A percentile compares a stretch with the other conserved stretches of the same genome.
phyloP scores from a whole-genome alignment of 2,888 invertebrate species.

The Diarsia dahlii region DNA sequence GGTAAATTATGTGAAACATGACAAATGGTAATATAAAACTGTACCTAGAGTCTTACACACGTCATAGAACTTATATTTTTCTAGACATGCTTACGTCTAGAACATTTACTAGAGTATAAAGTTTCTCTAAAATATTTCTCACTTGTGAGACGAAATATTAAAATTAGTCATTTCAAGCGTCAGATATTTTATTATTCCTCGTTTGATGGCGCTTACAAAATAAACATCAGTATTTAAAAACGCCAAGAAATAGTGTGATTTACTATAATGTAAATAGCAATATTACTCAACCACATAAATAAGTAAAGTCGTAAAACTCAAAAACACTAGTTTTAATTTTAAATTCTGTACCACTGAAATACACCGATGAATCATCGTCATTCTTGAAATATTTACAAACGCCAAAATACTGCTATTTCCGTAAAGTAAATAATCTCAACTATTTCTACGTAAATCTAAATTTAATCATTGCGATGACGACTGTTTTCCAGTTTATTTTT shows the following conservation, averaged over 20 bases:
- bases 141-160: background rate
- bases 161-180: slow-evolving; percentile 17
- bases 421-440: slow-evolving; percentile 44
- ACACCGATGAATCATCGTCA: slow-evolving; percentile 49
- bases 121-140: slow-evolving; percentile 13
- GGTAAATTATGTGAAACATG: slow-evolving; percentile 36
- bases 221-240: slow-evolving; percentile 45
- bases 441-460: slow-evolving; percentile 40
- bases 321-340: slow-evolving; percentile 36
- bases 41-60: slow-evolving; percentile 32
- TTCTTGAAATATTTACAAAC: slow-evolving; percentile 59
- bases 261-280: slow-evolving; percentile 57
- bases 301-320: slow-evolving; percentile 17
- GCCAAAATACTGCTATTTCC: slow-evolving; percentile 45
- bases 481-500: slow-evolving; percentile 36
- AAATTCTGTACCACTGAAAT: slow-evolving; percentile 23
- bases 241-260: slow-evolving; percentile 47
- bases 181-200: slow-evolving; percentile 5
- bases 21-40: slow-evolving; percentile 47
- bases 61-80: slow-evolving; percentile 33
- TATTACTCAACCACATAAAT: slow-evolving; percentile 44
- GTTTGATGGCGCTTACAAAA: slow-evolving; percentile 38
- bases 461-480: slow-evolving; percentile 34
- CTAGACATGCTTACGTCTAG: slow-evolving; percentile 38
- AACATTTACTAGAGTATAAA: slow-evolving; percentile 9